Evolutionary conservation across 1,140 invertebrate genomes (phyloP).

Genomic region (Drosophila sucinea): DNA sequence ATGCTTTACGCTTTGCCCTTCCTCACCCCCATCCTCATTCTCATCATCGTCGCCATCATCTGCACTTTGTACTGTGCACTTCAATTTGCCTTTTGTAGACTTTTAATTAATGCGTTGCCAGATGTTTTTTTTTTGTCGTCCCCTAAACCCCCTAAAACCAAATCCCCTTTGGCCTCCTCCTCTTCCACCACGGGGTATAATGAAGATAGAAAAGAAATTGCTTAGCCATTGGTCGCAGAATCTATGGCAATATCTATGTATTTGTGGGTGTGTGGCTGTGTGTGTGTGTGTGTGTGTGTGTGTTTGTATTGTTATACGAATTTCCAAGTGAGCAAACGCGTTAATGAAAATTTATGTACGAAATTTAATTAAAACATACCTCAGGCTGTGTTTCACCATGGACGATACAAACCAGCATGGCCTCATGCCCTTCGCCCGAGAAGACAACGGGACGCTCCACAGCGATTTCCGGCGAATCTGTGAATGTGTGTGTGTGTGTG

Average conservation of each 20-base stretch:
- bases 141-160: conserved; percentile 11
- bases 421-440: conserved; percentile 87
- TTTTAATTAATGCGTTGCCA: conserved; percentile 70
- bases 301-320: conserved; percentile 32
- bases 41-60: conserved; percentile 1
- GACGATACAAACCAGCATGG: conserved; percentile 87
- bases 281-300: conserved; percentile 22
- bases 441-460: conserved; percentile 87
- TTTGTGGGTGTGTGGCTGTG: conserved; percentile 3
- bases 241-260: conserved; percentile 29
- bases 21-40: background rate
- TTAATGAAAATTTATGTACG: conserved; percentile 79
- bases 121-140: conserved; percentile 15
- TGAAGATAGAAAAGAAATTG: conserved; percentile 17
- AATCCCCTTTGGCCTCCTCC: conserved; percentile 4
- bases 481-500: conserved; percentile 17
- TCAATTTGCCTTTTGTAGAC: conserved; percentile 66
- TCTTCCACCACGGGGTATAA: background rate
- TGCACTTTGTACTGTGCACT: conserved; percentile 54
- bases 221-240: conserved; percentile 17
- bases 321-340: conserved; percentile 67
- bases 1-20: conserved; percentile 48
- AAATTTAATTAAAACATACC: conserved; percentile 84
- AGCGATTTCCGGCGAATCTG: conserved; percentile 87
- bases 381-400: conserved; percentile 87